These are phyloP conservation scores for Tonatia bakeri DNA, from an alignment of 2,113 vertebrate genomes.

Conservation along the genomic window DNA sequence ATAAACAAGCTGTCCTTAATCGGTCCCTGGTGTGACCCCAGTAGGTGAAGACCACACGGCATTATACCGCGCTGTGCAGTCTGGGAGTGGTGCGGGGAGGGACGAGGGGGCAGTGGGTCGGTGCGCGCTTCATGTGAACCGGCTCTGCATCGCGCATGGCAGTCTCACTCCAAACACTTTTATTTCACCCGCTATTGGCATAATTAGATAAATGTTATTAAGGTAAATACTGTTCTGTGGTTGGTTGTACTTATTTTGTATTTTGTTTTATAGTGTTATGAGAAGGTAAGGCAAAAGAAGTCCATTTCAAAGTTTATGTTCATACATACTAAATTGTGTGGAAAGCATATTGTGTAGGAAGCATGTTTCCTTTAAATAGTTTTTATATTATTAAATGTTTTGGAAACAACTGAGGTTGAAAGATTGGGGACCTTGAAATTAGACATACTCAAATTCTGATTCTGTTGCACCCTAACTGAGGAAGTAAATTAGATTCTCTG, in stretches of 20 bases:
- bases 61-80: background rate
- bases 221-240: background rate
- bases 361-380: background rate
- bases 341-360: background rate
- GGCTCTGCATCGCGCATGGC: background rate
- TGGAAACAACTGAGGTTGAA: background rate
- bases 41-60: background rate
- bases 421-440: background rate
- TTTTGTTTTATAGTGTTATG: background rate
- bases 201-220: background rate
- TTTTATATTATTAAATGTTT: slow-evolving; percentile 10
- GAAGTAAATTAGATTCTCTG: background rate
- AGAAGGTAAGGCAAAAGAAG: background rate
- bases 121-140: background rate
- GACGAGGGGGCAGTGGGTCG: background rate
- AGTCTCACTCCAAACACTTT: background rate
- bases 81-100: background rate
- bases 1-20: background rate
- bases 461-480: background rate
- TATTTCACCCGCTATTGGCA: background rate
- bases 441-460: background rate
- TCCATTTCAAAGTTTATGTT: background rate
- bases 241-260: background rate
- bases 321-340: background rate
- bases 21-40: background rate